Percentiles rank a stretch among this genome's conserved stretches.
Evolutionary conservation across 2,113 vertebrate species (phyloP).

Genomic region (Falco punctatus): DNA sequence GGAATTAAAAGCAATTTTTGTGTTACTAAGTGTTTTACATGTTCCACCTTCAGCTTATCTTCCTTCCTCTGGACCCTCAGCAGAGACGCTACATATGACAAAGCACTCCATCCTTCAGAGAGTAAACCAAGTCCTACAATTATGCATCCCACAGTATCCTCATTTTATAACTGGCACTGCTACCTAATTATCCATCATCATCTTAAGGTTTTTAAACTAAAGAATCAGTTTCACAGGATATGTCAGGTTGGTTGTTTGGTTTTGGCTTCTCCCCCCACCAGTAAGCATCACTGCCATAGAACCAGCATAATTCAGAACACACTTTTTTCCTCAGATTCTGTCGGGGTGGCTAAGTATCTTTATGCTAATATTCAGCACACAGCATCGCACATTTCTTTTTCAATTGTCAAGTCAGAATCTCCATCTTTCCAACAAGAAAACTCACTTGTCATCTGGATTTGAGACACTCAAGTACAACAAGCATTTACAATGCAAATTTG

Average conservation of each 20-base stretch:
- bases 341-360: background rate
- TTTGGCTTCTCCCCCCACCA: background rate
- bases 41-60: background rate
- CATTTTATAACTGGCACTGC: background rate
- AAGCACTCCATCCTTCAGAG: background rate
- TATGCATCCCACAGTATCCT: background rate
- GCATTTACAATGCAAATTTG: background rate
- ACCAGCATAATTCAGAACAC: background rate
- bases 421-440: background rate
- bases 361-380: background rate
- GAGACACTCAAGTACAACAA: background rate
- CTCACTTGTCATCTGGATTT: background rate
- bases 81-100: background rate
- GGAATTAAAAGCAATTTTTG: constrained; percentile 49
- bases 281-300: background rate
- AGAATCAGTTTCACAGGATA: background rate
- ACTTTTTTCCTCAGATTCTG: background rate
- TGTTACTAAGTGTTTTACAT: background rate
- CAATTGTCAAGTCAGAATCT: background rate
- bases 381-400: background rate
- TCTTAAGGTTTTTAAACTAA: background rate
- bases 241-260: background rate
- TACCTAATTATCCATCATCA: background rate
- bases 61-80: background rate
- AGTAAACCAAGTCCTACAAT: background rate